A percentile compares a stretch with the other conserved stretches of the same genome.
Conservation (phyloP, 2,113 vertebrate species). For the Rhynchopsitta pachyrhyncha region DNA sequence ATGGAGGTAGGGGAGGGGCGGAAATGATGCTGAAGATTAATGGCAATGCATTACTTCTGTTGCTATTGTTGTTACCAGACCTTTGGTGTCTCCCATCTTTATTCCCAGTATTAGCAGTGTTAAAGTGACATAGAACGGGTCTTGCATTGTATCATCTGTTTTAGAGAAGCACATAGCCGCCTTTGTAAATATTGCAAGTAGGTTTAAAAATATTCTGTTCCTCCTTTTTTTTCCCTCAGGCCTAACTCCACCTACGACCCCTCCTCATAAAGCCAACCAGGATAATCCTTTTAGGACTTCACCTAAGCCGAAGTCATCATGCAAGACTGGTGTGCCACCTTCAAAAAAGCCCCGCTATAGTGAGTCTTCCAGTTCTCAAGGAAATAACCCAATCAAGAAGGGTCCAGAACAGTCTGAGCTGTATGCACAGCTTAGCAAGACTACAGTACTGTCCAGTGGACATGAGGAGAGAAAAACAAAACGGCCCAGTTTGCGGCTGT, state of each 20-base stretch:
- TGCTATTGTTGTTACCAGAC: background rate
- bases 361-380: conserved; percentile 83
- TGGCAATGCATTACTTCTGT: background rate
- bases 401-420: conserved; percentile 93
- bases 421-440: conserved; percentile 93
- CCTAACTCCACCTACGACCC: conserved; percentile 99
- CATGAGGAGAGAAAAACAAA: conserved; percentile 87
- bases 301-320: conserved; percentile 94
- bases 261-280: conserved; percentile 99
- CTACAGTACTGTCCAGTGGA: conserved; percentile 80
- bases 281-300: conserved; percentile 98
- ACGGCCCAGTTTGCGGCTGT: conserved; percentile 83
- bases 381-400: conserved; percentile 82
- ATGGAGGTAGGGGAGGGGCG: background rate
- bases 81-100: background rate
- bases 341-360: conserved; percentile 89
- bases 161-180: background rate
- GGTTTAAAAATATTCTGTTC: conserved; percentile 46
- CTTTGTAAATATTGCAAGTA: background rate
- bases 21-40: background rate
- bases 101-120: background rate
- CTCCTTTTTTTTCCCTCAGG: conserved; percentile 73
- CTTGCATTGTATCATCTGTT: conserved; percentile 21
- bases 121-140: background rate
- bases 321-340: conserved; percentile 88